phyloP scores from a whole-genome alignment of 2,113 vertebrate genomes.

The Dendropsophus ebraccatus region DNA sequence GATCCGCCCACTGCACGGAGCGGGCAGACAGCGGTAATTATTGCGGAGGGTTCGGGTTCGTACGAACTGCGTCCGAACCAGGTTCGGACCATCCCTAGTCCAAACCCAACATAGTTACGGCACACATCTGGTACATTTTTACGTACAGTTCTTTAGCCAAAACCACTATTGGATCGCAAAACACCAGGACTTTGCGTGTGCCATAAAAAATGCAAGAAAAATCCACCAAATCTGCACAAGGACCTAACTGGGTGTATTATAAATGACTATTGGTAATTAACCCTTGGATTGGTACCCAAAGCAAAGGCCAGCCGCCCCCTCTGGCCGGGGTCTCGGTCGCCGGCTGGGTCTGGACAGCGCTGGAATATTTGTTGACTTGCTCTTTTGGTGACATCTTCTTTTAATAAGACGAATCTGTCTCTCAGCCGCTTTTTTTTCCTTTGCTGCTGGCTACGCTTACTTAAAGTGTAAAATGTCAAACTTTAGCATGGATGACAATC shows the following conservation, averaged over 20 bases:
- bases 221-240: not conserved
- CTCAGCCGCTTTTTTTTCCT: conserved; percentile 67
- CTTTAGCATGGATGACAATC: conserved; percentile 76
- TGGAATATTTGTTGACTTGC: conserved; percentile 75
- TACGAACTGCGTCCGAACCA: too few relatives aligned
- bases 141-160: too few relatives aligned
- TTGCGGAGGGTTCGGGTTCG: too few relatives aligned
- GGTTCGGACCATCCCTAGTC: too few relatives aligned
- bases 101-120: too few relatives aligned
- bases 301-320: not conserved
- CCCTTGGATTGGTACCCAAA: not conserved
- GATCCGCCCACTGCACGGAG: too few relatives aligned
- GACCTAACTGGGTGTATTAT: not conserved
- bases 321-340: not conserved
- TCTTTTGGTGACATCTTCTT: conserved; percentile 78
- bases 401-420: conserved; percentile 77
- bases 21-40: too few relatives aligned
- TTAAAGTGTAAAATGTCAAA: conserved; percentile 81
- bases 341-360: conserved; percentile 67
- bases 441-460: conserved; percentile 75
- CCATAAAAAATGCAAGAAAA: not conserved
- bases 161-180: too few relatives aligned
- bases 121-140: too few relatives aligned
- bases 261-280: conserved; percentile 20
- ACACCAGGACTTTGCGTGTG: too few relatives aligned